Conservation (phyloP, 2,888 invertebrate species). For the Acronicta aceris region DNA sequence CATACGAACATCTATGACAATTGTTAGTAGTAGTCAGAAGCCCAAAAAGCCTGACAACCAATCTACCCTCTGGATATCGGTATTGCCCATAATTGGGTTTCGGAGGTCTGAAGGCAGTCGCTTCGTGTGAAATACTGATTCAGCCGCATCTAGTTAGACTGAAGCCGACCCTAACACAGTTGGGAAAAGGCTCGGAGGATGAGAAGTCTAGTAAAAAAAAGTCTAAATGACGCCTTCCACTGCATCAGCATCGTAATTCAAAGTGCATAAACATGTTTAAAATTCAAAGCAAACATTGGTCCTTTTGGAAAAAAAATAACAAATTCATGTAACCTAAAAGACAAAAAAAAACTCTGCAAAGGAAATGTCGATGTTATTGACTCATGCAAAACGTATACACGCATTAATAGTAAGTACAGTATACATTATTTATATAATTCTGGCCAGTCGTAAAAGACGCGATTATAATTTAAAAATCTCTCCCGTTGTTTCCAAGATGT, state of each 20-base stretch:
- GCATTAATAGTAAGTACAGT: constrained; percentile 59
- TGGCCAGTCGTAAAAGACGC: constrained; percentile 54
- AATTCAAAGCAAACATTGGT: constrained; percentile 3
- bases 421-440: constrained; percentile 69
- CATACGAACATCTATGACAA: too few relatives aligned
- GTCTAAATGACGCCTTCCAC: neutral
- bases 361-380: constrained; percentile 63
- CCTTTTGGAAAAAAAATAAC: neutral
- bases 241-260: neutral
- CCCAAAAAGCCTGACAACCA: too few relatives aligned
- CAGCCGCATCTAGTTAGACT: too few relatives aligned
- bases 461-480: constrained; percentile 71
- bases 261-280: neutral
- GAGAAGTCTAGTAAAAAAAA: too few relatives aligned
- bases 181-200: too few relatives aligned
- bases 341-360: constrained; percentile 22
- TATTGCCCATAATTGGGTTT: too few relatives aligned
- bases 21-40: too few relatives aligned
- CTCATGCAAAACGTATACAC: constrained; percentile 65
- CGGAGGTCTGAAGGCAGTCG: too few relatives aligned
- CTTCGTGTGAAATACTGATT: too few relatives aligned
- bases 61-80: too few relatives aligned
- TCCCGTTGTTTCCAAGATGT: constrained; percentile 69
- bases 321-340: neutral
- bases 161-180: too few relatives aligned